Evolutionary conservation across 2,888 invertebrate species (phyloP), one percentile per base, ranked within the genome.

Genomic region (Caenorhabditis sp.): DNA sequence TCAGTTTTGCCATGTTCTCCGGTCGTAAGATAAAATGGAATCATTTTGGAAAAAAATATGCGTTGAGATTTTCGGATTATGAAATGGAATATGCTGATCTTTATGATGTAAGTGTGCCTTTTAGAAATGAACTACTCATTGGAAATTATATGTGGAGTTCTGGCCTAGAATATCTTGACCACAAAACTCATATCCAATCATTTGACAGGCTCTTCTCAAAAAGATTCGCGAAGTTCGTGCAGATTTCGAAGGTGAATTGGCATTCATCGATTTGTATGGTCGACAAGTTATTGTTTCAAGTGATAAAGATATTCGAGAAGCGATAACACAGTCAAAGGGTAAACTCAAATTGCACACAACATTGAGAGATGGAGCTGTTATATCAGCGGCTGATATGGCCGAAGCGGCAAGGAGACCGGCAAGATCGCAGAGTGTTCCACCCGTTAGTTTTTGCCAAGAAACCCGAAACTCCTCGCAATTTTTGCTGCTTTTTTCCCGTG

Each of bases 1-100:
- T 53, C 80, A 84, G 83, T 55, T 82, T 81, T 77, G 81, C 82
- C 66, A 76, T 85, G 73, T 85, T 86, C 75, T 81, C 82, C 60
- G 85, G 81, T 17, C 69, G 76, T 26, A 84, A 82, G 65, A 77
- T 85, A 50, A 81, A 79, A 58, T 85, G 85, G 85, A 82, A 84
- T 59, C 85, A 85, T 67, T 86, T 86, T 58, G 85, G 85, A 8
- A 86, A 84, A 76, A 86, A 86, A 76, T 81, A 83, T 63, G 70
- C 69, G 12, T 62, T 85, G 26, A 58, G 79, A 27, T 80, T 85
- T 66, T 79, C 79, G 49, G 83, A 85, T 62, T 83, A 85, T 36
- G 85, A 85, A 57, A 76, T 85, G 77, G 84, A 85, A 59, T 82
- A 79, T 65, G 81, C 78, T 6, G 84, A 85, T 70, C 69, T 84